Conservation (phyloP, 2,888 invertebrate species). For the Drosophila pegasa region DNA sequence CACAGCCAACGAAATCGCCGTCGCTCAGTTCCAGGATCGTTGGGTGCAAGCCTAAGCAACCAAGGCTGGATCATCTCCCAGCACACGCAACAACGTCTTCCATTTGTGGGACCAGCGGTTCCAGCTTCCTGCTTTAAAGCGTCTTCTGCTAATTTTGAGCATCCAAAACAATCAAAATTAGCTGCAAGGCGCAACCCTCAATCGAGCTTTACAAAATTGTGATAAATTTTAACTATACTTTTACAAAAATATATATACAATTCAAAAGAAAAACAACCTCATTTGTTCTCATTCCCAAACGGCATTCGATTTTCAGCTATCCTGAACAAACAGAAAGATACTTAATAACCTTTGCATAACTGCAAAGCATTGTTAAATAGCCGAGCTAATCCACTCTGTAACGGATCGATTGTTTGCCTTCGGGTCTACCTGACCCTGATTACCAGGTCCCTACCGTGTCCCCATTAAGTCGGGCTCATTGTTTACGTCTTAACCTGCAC, state of each 20-base stretch:
- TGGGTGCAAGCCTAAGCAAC: slow-evolving; percentile 89
- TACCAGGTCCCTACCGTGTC: slow-evolving; percentile 8
- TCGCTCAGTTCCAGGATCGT: slow-evolving; percentile 85
- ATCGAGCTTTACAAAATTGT: slow-evolving; percentile 76
- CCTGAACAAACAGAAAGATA: slow-evolving; percentile 11
- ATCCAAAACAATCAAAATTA: slow-evolving; percentile 52
- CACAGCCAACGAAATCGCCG: slow-evolving; percentile 82
- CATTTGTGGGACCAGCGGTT: slow-evolving; percentile 52
- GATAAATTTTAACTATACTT: slow-evolving; percentile 68
- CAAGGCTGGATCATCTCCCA: neutral
- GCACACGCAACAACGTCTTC: slow-evolving; percentile 66
- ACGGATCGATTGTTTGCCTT: slow-evolving; percentile 21
- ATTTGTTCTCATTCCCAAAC: slow-evolving; percentile 43
- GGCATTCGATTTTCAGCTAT: slow-evolving; percentile 40
- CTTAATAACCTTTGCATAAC: slow-evolving; percentile 39
- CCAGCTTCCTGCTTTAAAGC: slow-evolving; percentile 64
- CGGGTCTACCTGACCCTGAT: slow-evolving; percentile 31
- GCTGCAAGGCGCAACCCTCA: slow-evolving; percentile 64
- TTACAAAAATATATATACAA: slow-evolving; percentile 58
- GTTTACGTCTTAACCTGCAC: slow-evolving; percentile 62
- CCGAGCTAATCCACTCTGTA: slow-evolving; percentile 62
- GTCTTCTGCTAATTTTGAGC: slow-evolving; percentile 69
- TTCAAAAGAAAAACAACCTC: slow-evolving; percentile 31
- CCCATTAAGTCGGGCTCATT: slow-evolving; percentile 40
- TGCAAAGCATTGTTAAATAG: slow-evolving; percentile 55